phyloP scores from a whole-genome alignment of 2,888 invertebrate genomes.

The Tupiocoris notatus region DNA sequence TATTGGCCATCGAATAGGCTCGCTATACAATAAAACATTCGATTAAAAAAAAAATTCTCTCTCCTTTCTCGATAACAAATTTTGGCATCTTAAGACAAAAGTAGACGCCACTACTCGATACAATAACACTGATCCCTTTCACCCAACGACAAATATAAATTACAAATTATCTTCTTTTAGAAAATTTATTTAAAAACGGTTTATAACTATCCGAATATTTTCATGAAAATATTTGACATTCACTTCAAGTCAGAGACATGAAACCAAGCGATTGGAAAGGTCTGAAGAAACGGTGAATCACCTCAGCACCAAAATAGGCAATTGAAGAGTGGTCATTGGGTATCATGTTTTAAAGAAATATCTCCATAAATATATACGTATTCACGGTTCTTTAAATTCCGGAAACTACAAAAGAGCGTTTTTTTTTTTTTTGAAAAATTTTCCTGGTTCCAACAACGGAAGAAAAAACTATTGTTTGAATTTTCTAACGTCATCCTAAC shows the following conservation, averaged over 20 bases:
- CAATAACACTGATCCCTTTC: slow-evolving; percentile 34
- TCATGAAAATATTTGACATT: slow-evolving; percentile 19
- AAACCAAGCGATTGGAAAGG: slow-evolving; percentile 29
- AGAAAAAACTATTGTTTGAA: too few species aligned
- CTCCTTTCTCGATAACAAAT: slow-evolving; percentile 17
- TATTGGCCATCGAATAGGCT: slow-evolving; percentile 39
- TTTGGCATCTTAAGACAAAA: slow-evolving; percentile 32
- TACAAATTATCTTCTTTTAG: slow-evolving; percentile 16
- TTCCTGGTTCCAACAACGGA: too few species aligned
- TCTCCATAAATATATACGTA: slow-evolving; percentile 4
- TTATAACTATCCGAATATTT: slow-evolving; percentile 27
- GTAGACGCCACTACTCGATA: slow-evolving; percentile 29
- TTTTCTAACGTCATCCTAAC: too few species aligned
- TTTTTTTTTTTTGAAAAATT: background rate
- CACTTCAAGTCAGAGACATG: slow-evolving; percentile 33
- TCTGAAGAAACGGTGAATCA: too few species aligned
- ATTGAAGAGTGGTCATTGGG: too few species aligned
- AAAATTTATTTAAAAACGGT: background rate
- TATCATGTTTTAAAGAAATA: slow-evolving; percentile 18
- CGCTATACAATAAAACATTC: slow-evolving; percentile 32
- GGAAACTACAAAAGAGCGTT: slow-evolving; percentile 17
- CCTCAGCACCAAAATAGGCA: too few species aligned
- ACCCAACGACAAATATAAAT: slow-evolving; percentile 38
- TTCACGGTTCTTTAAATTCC: too few species aligned
- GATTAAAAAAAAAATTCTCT: slow-evolving; percentile 12